These are phyloP conservation scores for Eubasilissa regina DNA, from an alignment of 1,140 invertebrate genomes.

Conservation along the genomic window DNA sequence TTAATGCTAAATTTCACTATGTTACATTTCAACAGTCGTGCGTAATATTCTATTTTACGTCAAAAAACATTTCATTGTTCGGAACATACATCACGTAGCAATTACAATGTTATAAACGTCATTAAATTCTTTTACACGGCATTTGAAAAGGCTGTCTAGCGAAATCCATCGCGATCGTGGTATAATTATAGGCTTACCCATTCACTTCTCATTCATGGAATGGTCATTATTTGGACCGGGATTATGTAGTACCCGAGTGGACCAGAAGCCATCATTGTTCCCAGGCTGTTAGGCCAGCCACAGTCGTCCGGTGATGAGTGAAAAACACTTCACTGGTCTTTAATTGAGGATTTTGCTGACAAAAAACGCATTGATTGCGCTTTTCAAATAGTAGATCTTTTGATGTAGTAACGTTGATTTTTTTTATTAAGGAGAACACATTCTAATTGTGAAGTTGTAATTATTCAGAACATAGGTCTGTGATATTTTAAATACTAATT, in stretches of 20 bases:
- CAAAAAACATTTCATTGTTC: too few species aligned
- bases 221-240: background rate
- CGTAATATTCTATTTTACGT: too few species aligned
- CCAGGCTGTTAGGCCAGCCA: background rate
- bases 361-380: background rate
- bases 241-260: background rate
- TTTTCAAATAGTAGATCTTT: background rate
- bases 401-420: background rate
- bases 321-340: background rate
- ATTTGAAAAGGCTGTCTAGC: too few species aligned
- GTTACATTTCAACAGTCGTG: too few species aligned
- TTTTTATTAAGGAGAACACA: too few species aligned
- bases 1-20: too few species aligned
- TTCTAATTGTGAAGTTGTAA: too few species aligned
- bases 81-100: too few species aligned
- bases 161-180: background rate
- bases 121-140: too few species aligned
- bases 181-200: background rate
- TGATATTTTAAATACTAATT: too few species aligned
- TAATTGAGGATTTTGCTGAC: background rate
- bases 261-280: slow-evolving; percentile 5
- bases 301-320: background rate
- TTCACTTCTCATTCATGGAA: background rate
- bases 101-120: too few species aligned
- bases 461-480: too few species aligned